Evolutionary conservation across 2,113 vertebrate genomes (phyloP).

Genomic region (Oxygymnocypris stewartii): DNA sequence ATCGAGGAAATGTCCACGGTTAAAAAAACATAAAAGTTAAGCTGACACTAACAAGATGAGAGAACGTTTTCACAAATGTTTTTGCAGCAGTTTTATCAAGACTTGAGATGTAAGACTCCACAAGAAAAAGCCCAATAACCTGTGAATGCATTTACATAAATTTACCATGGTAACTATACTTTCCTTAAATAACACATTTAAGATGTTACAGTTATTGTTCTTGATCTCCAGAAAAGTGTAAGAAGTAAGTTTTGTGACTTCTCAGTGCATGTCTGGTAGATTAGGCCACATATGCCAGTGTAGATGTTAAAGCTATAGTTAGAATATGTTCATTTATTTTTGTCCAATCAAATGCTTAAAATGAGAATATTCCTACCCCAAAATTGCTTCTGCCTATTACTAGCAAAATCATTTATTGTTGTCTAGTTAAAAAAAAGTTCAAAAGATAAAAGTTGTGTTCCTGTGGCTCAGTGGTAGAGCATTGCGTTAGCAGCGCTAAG

Average conservation of each 20-base stretch:
- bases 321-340: not conserved
- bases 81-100: not conserved
- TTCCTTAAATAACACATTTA: not conserved
- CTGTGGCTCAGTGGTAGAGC: too few relatives aligned
- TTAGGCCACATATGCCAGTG: not conserved
- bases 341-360: too few relatives aligned
- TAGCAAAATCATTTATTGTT: too few relatives aligned
- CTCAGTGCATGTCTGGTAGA: not conserved
- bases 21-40: conserved; percentile 24
- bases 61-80: not conserved
- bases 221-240: not conserved
- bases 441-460: too few relatives aligned
- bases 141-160: not conserved
- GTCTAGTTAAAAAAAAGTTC: too few relatives aligned
- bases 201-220: not conserved
- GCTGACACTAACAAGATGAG: not conserved
- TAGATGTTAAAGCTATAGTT: not conserved
- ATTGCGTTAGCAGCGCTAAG: too few relatives aligned
- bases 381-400: too few relatives aligned
- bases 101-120: not conserved
- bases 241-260: not conserved
- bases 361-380: too few relatives aligned
- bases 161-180: not conserved
- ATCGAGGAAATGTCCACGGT: not conserved
- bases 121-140: not conserved